Evolutionary conservation across 2,888 invertebrate species (phyloP), one percentile per base, ranked within the genome.

Genomic region (Beris morrisii): DNA sequence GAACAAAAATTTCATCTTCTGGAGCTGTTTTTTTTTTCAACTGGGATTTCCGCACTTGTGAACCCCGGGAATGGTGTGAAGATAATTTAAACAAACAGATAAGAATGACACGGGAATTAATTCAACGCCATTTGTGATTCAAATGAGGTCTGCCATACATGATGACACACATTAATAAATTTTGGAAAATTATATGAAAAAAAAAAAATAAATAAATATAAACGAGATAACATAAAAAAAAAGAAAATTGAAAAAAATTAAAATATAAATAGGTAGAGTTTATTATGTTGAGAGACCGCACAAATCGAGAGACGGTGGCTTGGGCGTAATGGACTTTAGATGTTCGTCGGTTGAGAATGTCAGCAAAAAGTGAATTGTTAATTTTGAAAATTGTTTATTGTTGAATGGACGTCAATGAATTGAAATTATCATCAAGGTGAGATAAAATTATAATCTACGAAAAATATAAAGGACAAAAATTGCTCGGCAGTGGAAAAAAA

Each of bases 81-180:
- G 68, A 68, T 68, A 68, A 68, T 68, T 68, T 68, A 68, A 68
- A 68, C 68, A 68, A 68, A 66, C 68, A 68, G 68, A 68, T 68
- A 68, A 68, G 54, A 61, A 68, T 56, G 66, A 63, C 59, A 63
- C 48, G 59, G 56, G 67, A 64, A 70, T 67, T 69, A 68, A 70
- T 68, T 70, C 68, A 66, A 65, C 55, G 56, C 61, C 67, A 70
- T 70, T 68, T 70, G 68, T 68, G 65, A 69, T 65, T 66, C 67
- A 68, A 70, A 70, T 70, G 68, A 70, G 69, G 56, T 68, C 65
- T 67, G 69, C 69, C 69, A 70, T 66, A 44, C 53, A 64, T 56
- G 53, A 64, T 68, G 68, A 68, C 69, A 67, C 61, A 66, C 54
- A 66, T 56, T 65, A 70, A 68, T 68, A 69, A 68, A 69, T 69